Evolutionary conservation across 2,797 vertebrate genomes (phyloP).

Genomic region (Chloroceryle amazona): DNA sequence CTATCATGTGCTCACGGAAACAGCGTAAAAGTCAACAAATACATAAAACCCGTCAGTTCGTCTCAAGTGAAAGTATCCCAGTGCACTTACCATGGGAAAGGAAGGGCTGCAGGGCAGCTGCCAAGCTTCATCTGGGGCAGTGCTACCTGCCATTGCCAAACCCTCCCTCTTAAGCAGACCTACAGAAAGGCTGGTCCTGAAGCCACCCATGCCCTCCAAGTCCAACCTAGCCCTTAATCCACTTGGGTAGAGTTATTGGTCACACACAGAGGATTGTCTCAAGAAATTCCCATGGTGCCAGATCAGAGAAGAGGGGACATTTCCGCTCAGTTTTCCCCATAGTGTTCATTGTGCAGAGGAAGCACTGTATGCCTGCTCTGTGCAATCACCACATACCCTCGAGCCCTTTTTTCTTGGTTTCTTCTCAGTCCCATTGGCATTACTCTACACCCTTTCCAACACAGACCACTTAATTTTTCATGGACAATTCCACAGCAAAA

Average conservation of each 20-base stretch:
- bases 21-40: not conserved
- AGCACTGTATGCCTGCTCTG: rapidly evolving
- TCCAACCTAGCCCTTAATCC: not conserved
- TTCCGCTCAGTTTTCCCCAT: not conserved
- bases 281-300: not conserved
- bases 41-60: not conserved
- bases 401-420: not conserved
- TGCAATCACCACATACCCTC: not conserved
- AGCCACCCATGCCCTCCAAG: rapidly evolving
- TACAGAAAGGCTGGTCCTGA: not conserved
- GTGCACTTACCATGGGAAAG: not conserved
- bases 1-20: not conserved
- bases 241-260: not conserved
- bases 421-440: not conserved
- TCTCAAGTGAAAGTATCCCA: not conserved
- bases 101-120: not conserved
- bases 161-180: not conserved
- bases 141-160: not conserved
- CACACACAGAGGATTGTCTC: not conserved
- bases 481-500: not conserved
- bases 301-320: not conserved
- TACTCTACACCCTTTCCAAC: not conserved
- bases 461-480: not conserved
- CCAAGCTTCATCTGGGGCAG: rapidly evolving
- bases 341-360: not conserved